Conservation (phyloP, 2,888 invertebrate genomes). For the Lasioglossum leucozonium region DNA sequence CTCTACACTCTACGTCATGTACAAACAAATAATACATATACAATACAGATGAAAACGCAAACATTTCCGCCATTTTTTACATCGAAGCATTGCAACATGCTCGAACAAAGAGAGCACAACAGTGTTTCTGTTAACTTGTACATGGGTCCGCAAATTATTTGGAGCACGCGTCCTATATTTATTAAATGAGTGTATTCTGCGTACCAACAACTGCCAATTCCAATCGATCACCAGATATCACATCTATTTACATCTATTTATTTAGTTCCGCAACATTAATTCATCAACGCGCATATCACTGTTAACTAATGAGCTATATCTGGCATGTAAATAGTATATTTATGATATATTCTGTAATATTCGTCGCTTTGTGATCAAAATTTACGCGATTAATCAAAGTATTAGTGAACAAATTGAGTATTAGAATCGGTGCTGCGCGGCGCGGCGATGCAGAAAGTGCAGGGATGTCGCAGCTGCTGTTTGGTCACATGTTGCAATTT, state of each 20-base stretch:
- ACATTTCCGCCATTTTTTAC: background rate
- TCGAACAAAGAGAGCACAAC: background rate
- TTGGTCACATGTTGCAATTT: background rate
- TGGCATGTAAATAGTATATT: background rate
- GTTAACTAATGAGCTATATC: background rate
- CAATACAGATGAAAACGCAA: background rate
- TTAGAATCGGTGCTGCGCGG: no score
- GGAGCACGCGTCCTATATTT: background rate
- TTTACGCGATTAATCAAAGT: background rate
- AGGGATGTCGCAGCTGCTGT: background rate
- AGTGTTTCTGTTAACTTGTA: background rate
- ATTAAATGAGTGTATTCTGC: background rate
- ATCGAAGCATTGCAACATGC: background rate
- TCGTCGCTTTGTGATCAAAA: background rate
- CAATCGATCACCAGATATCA: background rate
- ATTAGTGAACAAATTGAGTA: background rate
- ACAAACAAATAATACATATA: background rate
- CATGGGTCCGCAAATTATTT: background rate
- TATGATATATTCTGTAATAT: background rate
- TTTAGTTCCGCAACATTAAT: background rate
- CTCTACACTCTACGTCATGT: no score
- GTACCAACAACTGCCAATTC: background rate
- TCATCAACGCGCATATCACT: background rate
- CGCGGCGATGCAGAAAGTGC: background rate
- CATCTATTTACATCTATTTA: background rate